Evolutionary conservation across 2,113 vertebrate species (phyloP), one percentile per base, ranked within the genome.

Genomic region (Apaloderma vittatum): DNA sequence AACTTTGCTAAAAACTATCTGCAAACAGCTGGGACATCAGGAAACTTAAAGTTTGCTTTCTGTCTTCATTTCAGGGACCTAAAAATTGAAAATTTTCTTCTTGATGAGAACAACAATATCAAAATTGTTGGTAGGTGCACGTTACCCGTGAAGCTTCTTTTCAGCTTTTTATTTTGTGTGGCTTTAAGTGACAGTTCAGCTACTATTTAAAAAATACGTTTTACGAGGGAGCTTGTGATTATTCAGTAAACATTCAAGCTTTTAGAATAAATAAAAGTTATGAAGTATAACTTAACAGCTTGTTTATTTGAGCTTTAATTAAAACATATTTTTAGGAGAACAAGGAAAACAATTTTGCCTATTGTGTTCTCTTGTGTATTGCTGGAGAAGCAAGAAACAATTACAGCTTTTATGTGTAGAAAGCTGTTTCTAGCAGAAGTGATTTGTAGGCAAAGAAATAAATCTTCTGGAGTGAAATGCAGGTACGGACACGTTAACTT

Each of bases 61-160:
- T 93, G 63, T 73, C 77, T 83, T 92, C 59, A 59, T 94, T 94
- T 90, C 72, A 99, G 99, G 93, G 98, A 99, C 95, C 94, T 99
- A 70, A 99, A 99, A 98, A 98, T 99, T 82, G 98, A 99, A 97
- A 99, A 99, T 97, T 99, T 99, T 97, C 98, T 99, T 81, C 97
- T 99, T 61, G 98, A 99, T 89, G 98, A 99, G 87, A 98, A 98
- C 59, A 98, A 98, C 94, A 99, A 98, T 96, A 99, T 99, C 93
- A 99, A 99, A 98, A 99, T 99, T 29, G 94, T 98, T 76, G 98
- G 98, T 99, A 98, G 37, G 98, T 98, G 18, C 51, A 70, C 5
- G 0, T 10, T 79, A 30, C 18, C 37, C 29, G 7, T 40, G 57
- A 89, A 84, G 20, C 1, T 62, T 80, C 14, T 71, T 93, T 59